Base-by-base conservation (phyloP, 2,888 invertebrate species). In the Saturnia japonica region DNA sequence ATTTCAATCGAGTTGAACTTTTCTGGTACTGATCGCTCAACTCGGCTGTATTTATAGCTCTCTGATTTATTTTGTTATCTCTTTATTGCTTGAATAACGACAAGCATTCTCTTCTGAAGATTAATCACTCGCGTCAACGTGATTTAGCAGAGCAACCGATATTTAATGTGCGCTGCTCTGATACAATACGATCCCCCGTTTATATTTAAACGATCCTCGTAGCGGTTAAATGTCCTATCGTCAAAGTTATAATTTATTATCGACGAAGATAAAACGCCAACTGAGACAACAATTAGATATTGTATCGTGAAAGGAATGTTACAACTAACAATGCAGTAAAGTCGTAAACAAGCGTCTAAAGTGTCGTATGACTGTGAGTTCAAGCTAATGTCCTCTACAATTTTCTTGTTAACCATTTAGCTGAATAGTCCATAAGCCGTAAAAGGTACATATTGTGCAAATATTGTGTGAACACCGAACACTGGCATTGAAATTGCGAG, bases 51-150 rank as follows among this genome's bases (percentile, higher is more conserved):
- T 93, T 94, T 93, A 94, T 91, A 87, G 90, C 87, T 78, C 80
- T 93, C 93, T 94, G 93, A 93, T 94, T 94, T 94, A 94, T 94
- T 93, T 92, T 91, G 90, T 93, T 93, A 93, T 91, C 91, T 90
- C 91, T 93, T 93, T 93, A 94, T 93, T 91, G 91, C 91, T 82
- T 76, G 85, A 80, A 90, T 93, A 93, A 93, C 92, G 93, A 94
- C 93, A 93, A 88, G 89, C 91, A 88, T 93, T 92, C 92, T 92
- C 85, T 87, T 90, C 77, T 73, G 85, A 89, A 93, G 93, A 94
- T 94, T 93, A 93, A 94, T 94, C 91, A 91, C 92, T 84, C 82
- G 82, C 87, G 93, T 93, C 93, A 88, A 85, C 88, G 88, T 93
- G 93, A 94, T 94, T 94, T 94, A 93, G 91, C 92, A 91, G 91